Base-by-base conservation (phyloP, 2,888 invertebrate genomes). In the Coelopa pilipes region DNA sequence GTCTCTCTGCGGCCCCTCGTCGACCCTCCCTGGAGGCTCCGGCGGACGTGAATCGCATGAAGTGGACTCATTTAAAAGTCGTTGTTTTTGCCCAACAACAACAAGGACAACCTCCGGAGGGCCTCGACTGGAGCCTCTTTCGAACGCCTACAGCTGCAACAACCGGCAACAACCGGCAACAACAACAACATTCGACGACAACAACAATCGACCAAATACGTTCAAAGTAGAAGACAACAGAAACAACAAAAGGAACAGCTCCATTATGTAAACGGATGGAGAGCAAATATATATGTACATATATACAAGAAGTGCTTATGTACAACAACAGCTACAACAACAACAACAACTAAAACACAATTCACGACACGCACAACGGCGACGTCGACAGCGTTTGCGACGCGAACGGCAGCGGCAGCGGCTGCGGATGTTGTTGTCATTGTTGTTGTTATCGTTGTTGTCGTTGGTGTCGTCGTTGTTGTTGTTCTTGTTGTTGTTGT, bases 341-440 rank as follows among this genome's bases (percentile, higher is more conserved):
- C 1, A 53, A n/a, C n/a, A n/a, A n/a, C n/a, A n/a, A n/a, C n/a
- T n/a, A n/a, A 21, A 34, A 62, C 21, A 62, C 60, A 62, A 19
- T 34, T 62, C 60, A 62, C 24, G 60, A 12, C 60, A 62, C 60
- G 60, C 60, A 62, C 60, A 62, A 21, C 21, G 34, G 2, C 34
- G 34, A 34, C 34, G 34, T 34, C 34, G 7, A n/a, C n/a, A n/a
- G 7, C 34, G 34, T 34, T 34, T n/a, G n/a, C n/a, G n/a, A n/a
- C n/a, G n/a, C n/a, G n/a, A n/a, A n/a, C n/a, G 34, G 34, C 34
- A 34, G 34, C 34, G 34, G 7, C 34, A 34, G 34, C 11, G 57
- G 11, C 57, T 57, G 21, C n/a, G n/a, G n/a, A n/a, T n/a, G 17
- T n/a, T 53, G 21, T 57, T 57, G 57, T 57, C 21, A 11, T 62